Percentiles rank a stretch among this genome's conserved stretches.
These are phyloP conservation scores for Stichodactyla mertensii DNA, from an alignment of 64 coral and sea anemone species.

Conservation along the genomic window DNA sequence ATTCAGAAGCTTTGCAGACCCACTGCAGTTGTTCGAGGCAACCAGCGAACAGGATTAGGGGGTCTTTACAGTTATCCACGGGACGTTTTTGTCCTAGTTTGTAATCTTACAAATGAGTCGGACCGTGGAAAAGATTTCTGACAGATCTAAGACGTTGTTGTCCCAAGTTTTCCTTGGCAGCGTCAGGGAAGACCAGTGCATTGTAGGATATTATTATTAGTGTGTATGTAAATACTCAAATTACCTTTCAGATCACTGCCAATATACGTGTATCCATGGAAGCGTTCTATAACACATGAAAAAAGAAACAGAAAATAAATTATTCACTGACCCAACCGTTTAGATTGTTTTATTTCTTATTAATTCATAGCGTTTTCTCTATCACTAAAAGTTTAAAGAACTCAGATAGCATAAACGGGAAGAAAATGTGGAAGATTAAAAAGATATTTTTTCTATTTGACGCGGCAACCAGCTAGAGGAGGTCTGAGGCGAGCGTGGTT, in stretches of 20 bases:
- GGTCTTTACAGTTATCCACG: not conserved
- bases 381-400: not conserved
- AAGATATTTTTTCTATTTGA: not conserved
- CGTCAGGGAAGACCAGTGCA: not conserved
- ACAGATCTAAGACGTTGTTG: not conserved
- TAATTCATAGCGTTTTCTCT: not conserved
- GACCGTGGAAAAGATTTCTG: not conserved
- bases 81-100: not conserved
- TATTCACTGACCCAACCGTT: not conserved
- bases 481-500: conserved; percentile 19
- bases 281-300: not conserved
- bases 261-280: not conserved
- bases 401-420: not conserved
- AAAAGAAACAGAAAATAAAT: not conserved
- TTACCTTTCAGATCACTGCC: not conserved
- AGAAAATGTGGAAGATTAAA: not conserved
- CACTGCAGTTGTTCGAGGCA: not conserved
- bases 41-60: not conserved
- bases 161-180: not conserved
- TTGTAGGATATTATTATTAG: not conserved
- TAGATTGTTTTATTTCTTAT: not conserved
- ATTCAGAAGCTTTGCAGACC: not conserved
- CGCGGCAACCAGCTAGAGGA: not conserved
- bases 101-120: not conserved
- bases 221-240: no score